phyloP scores from a whole-genome alignment of 2,797 vertebrate genomes.

The Pseudochirops cupreus region DNA sequence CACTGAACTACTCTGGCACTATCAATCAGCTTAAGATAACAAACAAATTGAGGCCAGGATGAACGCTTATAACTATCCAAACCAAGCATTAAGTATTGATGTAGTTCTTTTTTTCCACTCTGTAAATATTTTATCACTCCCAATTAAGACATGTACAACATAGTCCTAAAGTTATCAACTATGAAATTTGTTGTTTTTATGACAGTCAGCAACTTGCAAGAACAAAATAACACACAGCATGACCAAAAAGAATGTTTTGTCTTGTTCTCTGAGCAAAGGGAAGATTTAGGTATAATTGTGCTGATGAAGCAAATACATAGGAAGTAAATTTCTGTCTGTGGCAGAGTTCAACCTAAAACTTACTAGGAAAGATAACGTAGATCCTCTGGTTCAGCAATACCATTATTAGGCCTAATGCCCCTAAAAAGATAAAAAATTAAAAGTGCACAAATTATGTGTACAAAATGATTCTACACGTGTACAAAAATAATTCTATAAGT shows the following conservation, averaged over 20 bases:
- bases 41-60: conserved; percentile 57
- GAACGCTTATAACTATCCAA: conserved; percentile 63
- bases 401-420: neutral
- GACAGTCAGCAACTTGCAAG: neutral
- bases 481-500: no score
- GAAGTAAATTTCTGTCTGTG: conserved; percentile 10
- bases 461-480: no score
- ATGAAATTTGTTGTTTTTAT: neutral
- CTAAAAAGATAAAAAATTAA: neutral
- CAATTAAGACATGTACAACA: conserved; percentile 49
- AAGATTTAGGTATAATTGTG: conserved; percentile 17
- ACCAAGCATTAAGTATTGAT: conserved; percentile 60
- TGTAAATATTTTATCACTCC: conserved; percentile 72
- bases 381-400: neutral
- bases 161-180: conserved; percentile 27
- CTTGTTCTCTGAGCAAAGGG: conserved; percentile 35
- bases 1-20: conserved; percentile 26
- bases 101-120: conserved; percentile 49
- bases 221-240: neutral
- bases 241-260: conserved; percentile 8
- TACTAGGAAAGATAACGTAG: neutral
- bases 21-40: conserved; percentile 36
- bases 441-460: no score
- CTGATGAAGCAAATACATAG: conserved; percentile 37
- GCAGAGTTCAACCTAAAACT: neutral